These are phyloP conservation scores for Eudyptes chrysolophus DNA, from an alignment of 2,113 vertebrate genomes.

Conservation along the genomic window DNA sequence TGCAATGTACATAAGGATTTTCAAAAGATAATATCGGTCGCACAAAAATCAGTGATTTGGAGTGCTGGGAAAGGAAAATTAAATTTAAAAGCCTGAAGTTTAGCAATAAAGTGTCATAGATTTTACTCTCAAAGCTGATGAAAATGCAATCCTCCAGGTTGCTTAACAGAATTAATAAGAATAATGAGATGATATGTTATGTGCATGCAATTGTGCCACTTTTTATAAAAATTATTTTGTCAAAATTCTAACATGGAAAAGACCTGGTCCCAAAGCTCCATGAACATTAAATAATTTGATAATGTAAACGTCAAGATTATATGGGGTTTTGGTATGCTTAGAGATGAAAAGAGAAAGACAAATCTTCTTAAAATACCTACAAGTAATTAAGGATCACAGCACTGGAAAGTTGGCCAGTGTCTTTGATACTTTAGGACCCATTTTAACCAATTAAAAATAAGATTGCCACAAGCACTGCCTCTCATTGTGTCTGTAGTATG, in stretches of 20 bases:
- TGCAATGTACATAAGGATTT: not conserved
- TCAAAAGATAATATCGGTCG: not conserved
- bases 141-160: not conserved
- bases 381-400: conserved; percentile 20
- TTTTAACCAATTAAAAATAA: conserved; percentile 39
- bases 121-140: not conserved
- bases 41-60: not conserved
- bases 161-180: conserved; percentile 10
- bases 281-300: not conserved
- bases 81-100: not conserved
- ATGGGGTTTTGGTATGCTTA: not conserved
- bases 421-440: not conserved
- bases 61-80: not conserved
- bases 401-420: not conserved
- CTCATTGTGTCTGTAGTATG: not conserved
- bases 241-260: not conserved
- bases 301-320: not conserved
- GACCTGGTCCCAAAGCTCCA: not conserved
- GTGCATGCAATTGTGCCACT: not conserved
- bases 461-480: not conserved
- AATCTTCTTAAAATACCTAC: conserved; percentile 13
- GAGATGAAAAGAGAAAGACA: conserved; percentile 2
- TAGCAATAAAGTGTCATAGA: not conserved
- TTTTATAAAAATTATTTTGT: not conserved
- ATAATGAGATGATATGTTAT: not conserved